Base-by-base conservation (phyloP, 2,797 vertebrate species). In the Acrocephalus scirpaceus region DNA sequence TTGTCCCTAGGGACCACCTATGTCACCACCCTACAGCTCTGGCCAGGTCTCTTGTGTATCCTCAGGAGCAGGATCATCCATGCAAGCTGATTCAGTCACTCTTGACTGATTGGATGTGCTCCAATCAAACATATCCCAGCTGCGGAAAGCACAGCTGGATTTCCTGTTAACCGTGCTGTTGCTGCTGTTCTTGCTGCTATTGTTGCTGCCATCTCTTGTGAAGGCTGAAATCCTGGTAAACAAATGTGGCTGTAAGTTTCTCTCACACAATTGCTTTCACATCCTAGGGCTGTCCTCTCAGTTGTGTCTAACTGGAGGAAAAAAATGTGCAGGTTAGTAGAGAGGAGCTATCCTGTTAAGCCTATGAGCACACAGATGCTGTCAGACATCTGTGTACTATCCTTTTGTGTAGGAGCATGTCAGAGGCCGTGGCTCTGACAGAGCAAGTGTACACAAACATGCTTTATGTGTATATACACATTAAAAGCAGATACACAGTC, bases 41-140 rank as follows among this genome's bases (percentile, higher is more conserved):
- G 45, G 12, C n/a, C 19, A 66, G 18, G 6, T 29, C 19, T 51
- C 8, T 17, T 54, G 21, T 7, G 7, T 21, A 21, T 2, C 4
- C 4, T 7, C 10, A 57, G n/a, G 15, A 85, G 10, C 2, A 2
- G 4, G 6, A 21, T 47, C 20, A 47, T 64, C n/a, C 3, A 1
- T 32, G 7, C 10, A 44, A 26, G 4, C 30, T 19, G 29, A 48
- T 56, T 40, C 58, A 51, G 32, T 44, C 10, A 6, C 10, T 78
- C 15, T 36, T 56, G 11, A 29, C 10, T 51, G 26, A 32, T 26
- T 66, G 38, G 26, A 51, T 7, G 36, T 23, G 7, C 20, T 90
- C n/a, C 73, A 80, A 40, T 26, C 57, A 65, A 91, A 53, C 21
- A 19, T 11, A 60, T 11, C 10, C 19, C n/a, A 77, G 16, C 22